Base-by-base conservation (phyloP, 2,888 invertebrate genomes). In the Lochmaea crataegi region DNA sequence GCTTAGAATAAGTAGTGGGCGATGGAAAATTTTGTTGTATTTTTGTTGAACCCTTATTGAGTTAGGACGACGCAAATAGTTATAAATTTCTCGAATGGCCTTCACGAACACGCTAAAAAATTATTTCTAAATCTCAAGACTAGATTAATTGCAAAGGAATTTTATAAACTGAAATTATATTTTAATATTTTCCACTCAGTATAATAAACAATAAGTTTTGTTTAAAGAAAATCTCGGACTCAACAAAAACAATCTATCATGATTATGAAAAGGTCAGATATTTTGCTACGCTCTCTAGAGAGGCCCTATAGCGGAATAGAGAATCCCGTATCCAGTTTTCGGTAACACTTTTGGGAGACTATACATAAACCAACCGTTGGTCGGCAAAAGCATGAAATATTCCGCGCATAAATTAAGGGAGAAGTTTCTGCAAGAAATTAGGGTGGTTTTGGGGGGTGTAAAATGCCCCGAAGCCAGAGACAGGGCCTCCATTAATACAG, bases 341-440 rank as follows among this genome's bases (percentile, higher is more conserved):
- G 42, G 42, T 18, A 38, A 63, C 42, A 63, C 61, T 63, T 63
- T 63, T 63, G 61, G 61, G 61, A 63, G 18, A 63, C 42, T 18
- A 63, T 41, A 63, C 12, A 41, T 42, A 63, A 42, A 42, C 61
- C 42, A 74, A 71, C 82, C 82, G 82, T 75, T 82, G 82, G 82
- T 81, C 77, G 81, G 79, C 79, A 79, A 83, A 81, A 82, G 82
- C 84, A 83, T 84, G 84, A 84, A 85, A 85, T 85, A 85, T 85
- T 84, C 82, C 81, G 84, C 85, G 86, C 86, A 86, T 86, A 86
- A 85, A 86, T 86, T 86, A 81, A 68, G 61, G 81, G 60, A 57
- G 81, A 85, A 85, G 84, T 86, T 86, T 84, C 82, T 81, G 83
- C 85, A 86, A 86, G 86, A 86, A 86, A 85, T 85, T 85, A 85